These are phyloP conservation scores for Muschampia plurimacula DNA, from an alignment of 2,888 invertebrate genomes.

Conservation along the genomic window DNA sequence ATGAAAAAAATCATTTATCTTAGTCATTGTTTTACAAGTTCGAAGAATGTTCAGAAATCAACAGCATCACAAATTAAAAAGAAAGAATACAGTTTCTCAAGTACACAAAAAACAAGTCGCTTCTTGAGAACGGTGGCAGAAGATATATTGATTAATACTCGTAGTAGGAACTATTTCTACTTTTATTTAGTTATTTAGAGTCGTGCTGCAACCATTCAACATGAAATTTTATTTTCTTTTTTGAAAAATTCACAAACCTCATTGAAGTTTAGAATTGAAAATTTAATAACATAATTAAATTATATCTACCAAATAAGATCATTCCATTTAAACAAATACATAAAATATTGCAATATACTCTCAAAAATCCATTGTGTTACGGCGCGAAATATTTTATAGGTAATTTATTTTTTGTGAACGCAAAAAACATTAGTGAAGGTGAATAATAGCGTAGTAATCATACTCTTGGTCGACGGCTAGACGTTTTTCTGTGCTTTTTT, in stretches of 20 bases:
- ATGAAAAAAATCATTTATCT: background rate
- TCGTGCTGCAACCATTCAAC: background rate
- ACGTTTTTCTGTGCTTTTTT: conserved; percentile 35
- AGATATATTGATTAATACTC: conserved; percentile 2
- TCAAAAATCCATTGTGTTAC: conserved; percentile 15
- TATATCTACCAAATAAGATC: background rate
- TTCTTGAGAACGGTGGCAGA: conserved; percentile 2
- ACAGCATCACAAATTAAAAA: conserved; percentile 11
- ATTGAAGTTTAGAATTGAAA: no score
- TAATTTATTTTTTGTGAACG: conserved; percentile 45
- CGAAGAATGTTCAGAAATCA: conserved; percentile 18
- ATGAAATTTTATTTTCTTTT: background rate
- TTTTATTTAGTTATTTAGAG: background rate
- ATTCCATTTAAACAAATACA: background rate
- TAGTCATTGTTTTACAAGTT: background rate
- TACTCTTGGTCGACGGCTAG: conserved; percentile 21
- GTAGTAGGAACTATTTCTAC: background rate
- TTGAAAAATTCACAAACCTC: no score
- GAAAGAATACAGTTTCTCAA: background rate
- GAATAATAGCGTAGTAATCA: conserved; percentile 40
- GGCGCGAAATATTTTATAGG: conserved; percentile 32
- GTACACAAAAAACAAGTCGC: conserved; percentile 17
- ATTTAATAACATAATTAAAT: no score
- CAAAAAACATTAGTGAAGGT: conserved; percentile 32
- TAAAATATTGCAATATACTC: background rate